Percentiles rank a stretch among this genome's conserved stretches.
Evolutionary conservation across 2,888 invertebrate genomes (phyloP).

Genomic region (Zygaena filipendulae): DNA sequence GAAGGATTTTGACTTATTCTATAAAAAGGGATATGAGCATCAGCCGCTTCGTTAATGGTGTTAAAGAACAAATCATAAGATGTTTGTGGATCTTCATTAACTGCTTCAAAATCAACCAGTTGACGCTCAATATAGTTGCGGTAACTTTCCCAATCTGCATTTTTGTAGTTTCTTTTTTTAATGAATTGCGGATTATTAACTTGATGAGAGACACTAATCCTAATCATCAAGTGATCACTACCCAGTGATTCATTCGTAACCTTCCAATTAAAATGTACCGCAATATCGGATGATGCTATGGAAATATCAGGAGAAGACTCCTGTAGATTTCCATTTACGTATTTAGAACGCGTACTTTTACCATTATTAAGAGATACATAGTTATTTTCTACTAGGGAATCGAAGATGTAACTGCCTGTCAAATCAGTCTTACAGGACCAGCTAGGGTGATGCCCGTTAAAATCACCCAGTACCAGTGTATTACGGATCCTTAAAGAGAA

Average conservation of each 20-base stretch:
- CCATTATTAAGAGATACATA: conserved; percentile 15
- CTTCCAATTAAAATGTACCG: conserved; percentile 12
- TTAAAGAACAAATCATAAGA: conserved; percentile 12
- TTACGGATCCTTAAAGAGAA: conserved; percentile 10
- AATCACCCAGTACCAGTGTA: conserved; percentile 17
- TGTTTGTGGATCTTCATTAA: conserved; percentile 5
- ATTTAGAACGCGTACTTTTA: conserved; percentile 11
- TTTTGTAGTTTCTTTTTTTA: too few relatives aligned
- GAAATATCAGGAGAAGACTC: conserved; percentile 18
- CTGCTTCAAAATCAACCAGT: neutral
- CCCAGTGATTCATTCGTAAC: conserved; percentile 15
- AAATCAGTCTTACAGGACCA: conserved; percentile 20
- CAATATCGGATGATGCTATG: conserved; percentile 11
- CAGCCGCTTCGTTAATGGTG: conserved; percentile 11
- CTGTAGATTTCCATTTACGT: conserved; percentile 16
- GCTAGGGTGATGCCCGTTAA: conserved; percentile 20
- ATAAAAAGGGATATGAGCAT: conserved; percentile 12
- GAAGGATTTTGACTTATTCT: conserved; percentile 3
- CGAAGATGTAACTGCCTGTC: conserved; percentile 17
- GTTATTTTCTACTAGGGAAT: conserved; percentile 12
- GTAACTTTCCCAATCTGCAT: conserved; percentile 13
- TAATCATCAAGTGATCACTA: conserved; percentile 16
- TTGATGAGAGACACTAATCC: conserved; percentile 5
- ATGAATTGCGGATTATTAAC: neutral
- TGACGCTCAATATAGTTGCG: conserved; percentile 1